phyloP scores from a whole-genome alignment of 2,888 invertebrate genomes.

The Agrotis ipsilon region DNA sequence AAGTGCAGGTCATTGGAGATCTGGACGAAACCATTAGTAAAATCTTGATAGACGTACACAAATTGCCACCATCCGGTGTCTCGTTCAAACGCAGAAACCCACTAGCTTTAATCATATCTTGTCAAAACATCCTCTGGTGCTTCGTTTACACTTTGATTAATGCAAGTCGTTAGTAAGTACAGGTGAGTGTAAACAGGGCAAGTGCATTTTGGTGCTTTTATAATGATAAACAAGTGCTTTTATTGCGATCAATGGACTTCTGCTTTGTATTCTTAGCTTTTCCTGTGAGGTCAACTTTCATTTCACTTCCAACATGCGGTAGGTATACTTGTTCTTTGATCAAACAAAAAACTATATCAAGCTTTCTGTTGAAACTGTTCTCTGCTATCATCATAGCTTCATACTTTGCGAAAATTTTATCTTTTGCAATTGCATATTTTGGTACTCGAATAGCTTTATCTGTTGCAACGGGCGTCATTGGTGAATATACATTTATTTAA shows the following conservation, averaged over 20 bases:
- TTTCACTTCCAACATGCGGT: not conserved
- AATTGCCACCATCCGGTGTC: conserved; percentile 57
- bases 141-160: conserved; percentile 57
- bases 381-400: too few species aligned
- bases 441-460: too few species aligned
- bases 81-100: conserved; percentile 24
- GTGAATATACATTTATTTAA: too few species aligned
- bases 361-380: too few species aligned
- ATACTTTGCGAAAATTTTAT: too few species aligned
- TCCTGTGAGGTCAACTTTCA: not conserved
- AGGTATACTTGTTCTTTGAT: too few species aligned
- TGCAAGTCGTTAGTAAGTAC: conserved; percentile 42
- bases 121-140: conserved; percentile 59
- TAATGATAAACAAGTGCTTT: conserved; percentile 50
- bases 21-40: conserved; percentile 26
- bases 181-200: conserved; percentile 46
- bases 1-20: conserved; percentile 27
- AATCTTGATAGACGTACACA: conserved; percentile 22
- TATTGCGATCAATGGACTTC: conserved; percentile 30
- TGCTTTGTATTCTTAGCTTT: conserved; percentile 18
- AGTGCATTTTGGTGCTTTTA: conserved; percentile 45
- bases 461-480: too few species aligned
- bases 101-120: conserved; percentile 52
- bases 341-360: too few species aligned
- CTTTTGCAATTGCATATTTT: too few species aligned